phyloP scores from a whole-genome alignment of 1,140 invertebrate species.

The Drosophila orosa region DNA sequence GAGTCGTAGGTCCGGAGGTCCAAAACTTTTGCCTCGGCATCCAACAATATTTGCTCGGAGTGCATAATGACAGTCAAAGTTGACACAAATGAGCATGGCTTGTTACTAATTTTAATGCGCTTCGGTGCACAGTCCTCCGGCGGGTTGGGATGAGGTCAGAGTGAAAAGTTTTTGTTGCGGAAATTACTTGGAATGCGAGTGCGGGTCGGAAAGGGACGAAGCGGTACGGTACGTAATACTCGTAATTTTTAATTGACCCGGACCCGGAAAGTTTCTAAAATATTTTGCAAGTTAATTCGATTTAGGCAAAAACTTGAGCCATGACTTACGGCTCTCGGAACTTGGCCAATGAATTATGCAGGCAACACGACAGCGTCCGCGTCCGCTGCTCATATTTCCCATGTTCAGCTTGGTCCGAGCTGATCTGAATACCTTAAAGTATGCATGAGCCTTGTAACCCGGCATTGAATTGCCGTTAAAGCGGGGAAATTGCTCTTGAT shows the following conservation, averaged over 20 bases:
- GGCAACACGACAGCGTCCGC: slow-evolving; percentile 41
- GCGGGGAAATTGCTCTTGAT: slow-evolving; percentile 61
- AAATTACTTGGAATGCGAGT: slow-evolving; percentile 65
- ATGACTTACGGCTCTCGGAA: slow-evolving; percentile 64
- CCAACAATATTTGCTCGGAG: slow-evolving; percentile 80
- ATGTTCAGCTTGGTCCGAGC: slow-evolving; percentile 34
- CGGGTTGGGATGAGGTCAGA: slow-evolving; percentile 7
- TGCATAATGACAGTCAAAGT: slow-evolving; percentile 84
- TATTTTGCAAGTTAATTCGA: slow-evolving; percentile 78
- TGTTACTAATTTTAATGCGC: slow-evolving; percentile 82
- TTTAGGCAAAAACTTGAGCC: slow-evolving; percentile 71
- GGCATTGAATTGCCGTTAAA: slow-evolving; percentile 68
- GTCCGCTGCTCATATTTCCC: slow-evolving; percentile 21
- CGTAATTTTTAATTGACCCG: slow-evolving; percentile 77
- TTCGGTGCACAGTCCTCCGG: slow-evolving; percentile 56
- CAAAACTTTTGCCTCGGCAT: slow-evolving; percentile 63
- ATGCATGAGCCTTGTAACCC: slow-evolving; percentile 41
- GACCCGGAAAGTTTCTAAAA: slow-evolving; percentile 63
- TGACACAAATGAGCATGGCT: slow-evolving; percentile 83
- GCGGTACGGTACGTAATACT: slow-evolving; percentile 21
- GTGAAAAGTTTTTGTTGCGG: slow-evolving; percentile 74
- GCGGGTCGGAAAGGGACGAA: background rate
- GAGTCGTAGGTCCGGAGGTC: slow-evolving; percentile 2
- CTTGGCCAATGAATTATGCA: slow-evolving; percentile 75
- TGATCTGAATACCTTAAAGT: slow-evolving; percentile 38